These are phyloP conservation scores for Pogona vitticeps DNA, from an alignment of 2,113 vertebrate genomes.

Conservation along the genomic window DNA sequence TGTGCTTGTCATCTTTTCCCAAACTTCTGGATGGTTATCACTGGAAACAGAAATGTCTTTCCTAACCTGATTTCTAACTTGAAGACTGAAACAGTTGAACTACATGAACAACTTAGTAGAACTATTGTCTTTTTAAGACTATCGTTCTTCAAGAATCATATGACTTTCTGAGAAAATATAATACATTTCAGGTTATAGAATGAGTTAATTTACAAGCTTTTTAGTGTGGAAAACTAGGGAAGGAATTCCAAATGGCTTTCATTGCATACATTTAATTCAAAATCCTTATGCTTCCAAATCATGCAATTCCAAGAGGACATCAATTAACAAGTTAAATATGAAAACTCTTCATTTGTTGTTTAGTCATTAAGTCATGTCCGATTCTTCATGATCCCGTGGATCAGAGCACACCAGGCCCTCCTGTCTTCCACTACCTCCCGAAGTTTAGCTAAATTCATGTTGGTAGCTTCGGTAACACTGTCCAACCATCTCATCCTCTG, in stretches of 20 bases:
- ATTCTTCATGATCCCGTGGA: too few relatives aligned
- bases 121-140: neutral
- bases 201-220: constrained; percentile 27
- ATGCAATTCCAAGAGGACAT: constrained; percentile 27
- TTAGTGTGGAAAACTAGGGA: constrained; percentile 17
- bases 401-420: too few relatives aligned
- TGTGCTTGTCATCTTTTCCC: neutral
- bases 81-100: too few relatives aligned
- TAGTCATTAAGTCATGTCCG: too few relatives aligned
- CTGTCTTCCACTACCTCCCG: too few relatives aligned
- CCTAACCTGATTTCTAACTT: too few relatives aligned
- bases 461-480: too few relatives aligned
- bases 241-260: constrained; percentile 18
- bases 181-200: neutral
- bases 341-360: constrained; percentile 16
- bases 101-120: neutral
- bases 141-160: neutral
- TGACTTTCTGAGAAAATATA: neutral
- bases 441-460: too few relatives aligned
- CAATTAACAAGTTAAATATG: constrained; percentile 19
- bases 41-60: neutral
- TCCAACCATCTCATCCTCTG: too few relatives aligned
- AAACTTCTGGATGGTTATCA: neutral
- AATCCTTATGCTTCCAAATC: constrained; percentile 42
- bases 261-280: constrained; percentile 15